phyloP scores from a whole-genome alignment of 2,888 invertebrate species.

The Spodoptera picta region DNA sequence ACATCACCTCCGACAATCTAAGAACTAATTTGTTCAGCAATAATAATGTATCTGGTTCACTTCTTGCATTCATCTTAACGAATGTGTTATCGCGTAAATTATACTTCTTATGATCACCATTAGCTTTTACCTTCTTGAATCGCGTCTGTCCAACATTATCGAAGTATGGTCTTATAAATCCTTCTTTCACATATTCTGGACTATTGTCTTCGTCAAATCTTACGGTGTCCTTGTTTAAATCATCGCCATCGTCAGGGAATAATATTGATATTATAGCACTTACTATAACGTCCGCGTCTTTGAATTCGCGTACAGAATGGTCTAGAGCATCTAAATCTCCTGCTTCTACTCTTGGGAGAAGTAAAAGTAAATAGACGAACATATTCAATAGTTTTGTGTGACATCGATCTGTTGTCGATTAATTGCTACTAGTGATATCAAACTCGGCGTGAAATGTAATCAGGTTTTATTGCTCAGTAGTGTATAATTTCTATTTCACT shows the following conservation, averaged over 20 bases:
- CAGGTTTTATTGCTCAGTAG: constrained; percentile 32
- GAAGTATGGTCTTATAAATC: not conserved
- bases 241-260: not conserved
- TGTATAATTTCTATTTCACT: constrained; percentile 4
- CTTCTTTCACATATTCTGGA: not conserved
- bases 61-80: not conserved
- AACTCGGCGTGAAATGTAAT: constrained; percentile 23
- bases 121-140: constrained; percentile 8
- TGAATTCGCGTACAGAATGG: constrained; percentile 10
- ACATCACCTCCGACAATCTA: not conserved
- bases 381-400: constrained; percentile 17
- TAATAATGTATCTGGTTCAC: not conserved
- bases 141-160: constrained; percentile 18
- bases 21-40: not conserved
- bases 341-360: constrained; percentile 7
- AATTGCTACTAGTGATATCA: constrained; percentile 4
- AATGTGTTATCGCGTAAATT: not conserved
- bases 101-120: not conserved
- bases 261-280: not conserved
- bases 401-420: constrained; percentile 4
- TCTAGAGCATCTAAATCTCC: constrained; percentile 9
- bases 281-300: constrained; percentile 17
- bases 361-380: constrained; percentile 22
- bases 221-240: too few relatives aligned
- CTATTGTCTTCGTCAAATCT: not conserved